Evolutionary conservation across 2,888 invertebrate genomes (phyloP).

Genomic region (Dasypogon diadema): DNA sequence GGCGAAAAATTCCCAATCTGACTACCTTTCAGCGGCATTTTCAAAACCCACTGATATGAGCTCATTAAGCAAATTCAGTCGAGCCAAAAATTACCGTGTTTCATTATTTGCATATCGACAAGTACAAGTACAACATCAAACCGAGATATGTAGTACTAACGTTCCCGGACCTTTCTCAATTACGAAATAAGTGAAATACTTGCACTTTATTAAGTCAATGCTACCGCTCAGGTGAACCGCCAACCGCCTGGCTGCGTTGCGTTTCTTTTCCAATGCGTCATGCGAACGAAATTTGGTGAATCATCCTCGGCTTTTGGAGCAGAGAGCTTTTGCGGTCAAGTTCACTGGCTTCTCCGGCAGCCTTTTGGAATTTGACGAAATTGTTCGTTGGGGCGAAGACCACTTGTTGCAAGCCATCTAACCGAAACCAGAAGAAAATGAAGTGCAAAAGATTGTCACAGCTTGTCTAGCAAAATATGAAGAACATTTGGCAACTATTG

Average conservation of each 20-base stretch:
- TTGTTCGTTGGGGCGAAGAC: background rate
- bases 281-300: conserved; percentile 31
- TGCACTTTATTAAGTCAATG: conserved; percentile 12
- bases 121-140: no score
- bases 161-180: background rate
- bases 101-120: no score
- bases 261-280: conserved; percentile 26
- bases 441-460: background rate
- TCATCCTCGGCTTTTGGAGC: background rate
- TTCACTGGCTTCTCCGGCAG: conserved; percentile 29
- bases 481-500: background rate
- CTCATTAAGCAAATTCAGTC: no score
- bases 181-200: conserved; percentile 27
- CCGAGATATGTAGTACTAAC: background rate
- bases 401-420: background rate
- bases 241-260: background rate
- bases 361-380: background rate
- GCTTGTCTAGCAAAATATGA: background rate
- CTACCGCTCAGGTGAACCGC: background rate
- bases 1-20: background rate
- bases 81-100: no score
- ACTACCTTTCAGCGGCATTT: no score
- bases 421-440: background rate
- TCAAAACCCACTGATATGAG: no score
- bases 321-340: conserved; percentile 40